Conservation (phyloP, 2,113 vertebrate genomes). For the Sphaerodactylus townsendi region DNA sequence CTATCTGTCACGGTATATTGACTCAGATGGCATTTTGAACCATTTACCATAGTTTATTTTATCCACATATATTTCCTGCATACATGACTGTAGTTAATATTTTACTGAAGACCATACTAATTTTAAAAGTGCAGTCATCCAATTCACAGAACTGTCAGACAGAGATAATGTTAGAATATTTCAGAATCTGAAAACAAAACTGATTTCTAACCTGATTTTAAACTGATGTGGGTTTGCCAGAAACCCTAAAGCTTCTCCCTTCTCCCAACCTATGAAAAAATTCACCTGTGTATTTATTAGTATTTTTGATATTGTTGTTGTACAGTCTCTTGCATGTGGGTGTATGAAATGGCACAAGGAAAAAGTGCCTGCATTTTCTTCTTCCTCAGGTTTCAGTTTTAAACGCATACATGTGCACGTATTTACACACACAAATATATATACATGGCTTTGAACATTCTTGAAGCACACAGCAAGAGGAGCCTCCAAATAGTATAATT, state of each 20-base stretch:
- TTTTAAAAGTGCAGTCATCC: slow-evolving; percentile 1
- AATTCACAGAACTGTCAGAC: neutral
- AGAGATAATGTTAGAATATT: neutral
- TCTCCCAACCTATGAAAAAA: slow-evolving; percentile 12
- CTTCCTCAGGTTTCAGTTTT: neutral
- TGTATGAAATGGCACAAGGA: neutral
- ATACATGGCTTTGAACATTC: slow-evolving; percentile 55
- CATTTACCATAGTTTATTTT: slow-evolving; percentile 53
- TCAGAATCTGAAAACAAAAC: slow-evolving; percentile 26
- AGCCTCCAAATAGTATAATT: slow-evolving; percentile 79
- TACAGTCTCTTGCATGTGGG: neutral
- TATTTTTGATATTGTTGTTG: neutral
- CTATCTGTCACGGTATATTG: too few relatives aligned
- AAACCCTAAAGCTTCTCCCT: neutral
- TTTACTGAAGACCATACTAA: slow-evolving; percentile 29
- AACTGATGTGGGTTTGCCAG: neutral
- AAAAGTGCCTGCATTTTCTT: neutral
- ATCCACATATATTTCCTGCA: slow-evolving; percentile 27
- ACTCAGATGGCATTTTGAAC: too few relatives aligned
- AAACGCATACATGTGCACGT: slow-evolving; percentile 3
- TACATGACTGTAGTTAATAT: slow-evolving; percentile 33
- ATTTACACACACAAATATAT: neutral
- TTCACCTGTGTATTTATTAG: slow-evolving; percentile 1
- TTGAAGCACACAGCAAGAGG: slow-evolving; percentile 70
- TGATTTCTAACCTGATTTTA: neutral